phyloP scores from a whole-genome alignment of 1,140 invertebrate species.

The Bilobella aurantiaca region DNA sequence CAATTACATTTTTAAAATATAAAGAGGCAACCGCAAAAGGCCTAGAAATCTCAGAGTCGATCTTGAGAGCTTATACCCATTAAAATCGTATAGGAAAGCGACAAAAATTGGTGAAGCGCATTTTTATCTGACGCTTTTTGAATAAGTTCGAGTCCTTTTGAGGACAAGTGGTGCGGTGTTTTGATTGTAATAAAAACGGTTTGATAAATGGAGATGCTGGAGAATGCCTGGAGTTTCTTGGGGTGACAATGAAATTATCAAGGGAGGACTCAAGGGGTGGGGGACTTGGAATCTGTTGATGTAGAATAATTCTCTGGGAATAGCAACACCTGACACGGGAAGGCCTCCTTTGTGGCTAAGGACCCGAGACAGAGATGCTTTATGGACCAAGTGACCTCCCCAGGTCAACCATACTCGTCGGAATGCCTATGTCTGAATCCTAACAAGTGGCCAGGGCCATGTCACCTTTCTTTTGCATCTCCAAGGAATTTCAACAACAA shows the following conservation, averaged over 20 bases:
- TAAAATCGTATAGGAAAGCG: no score
- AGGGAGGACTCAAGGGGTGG: background rate
- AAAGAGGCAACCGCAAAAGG: no score
- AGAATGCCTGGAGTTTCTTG: background rate
- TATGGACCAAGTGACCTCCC: constrained; percentile 21
- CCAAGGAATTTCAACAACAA: background rate
- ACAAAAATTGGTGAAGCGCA: no score
- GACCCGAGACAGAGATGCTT: constrained; percentile 4
- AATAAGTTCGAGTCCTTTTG: background rate
- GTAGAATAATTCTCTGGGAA: background rate
- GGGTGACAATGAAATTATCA: background rate
- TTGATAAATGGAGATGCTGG: background rate
- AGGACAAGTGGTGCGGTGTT: background rate
- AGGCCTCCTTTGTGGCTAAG: background rate
- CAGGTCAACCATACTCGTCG: constrained; percentile 19
- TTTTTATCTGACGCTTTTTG: background rate
- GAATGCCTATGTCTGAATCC: constrained; percentile 16
- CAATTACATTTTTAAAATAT: no score
- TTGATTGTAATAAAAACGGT: background rate
- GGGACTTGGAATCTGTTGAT: background rate
- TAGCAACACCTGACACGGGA: constrained; percentile 7
- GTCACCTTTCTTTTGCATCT: background rate
- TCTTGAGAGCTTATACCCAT: no score
- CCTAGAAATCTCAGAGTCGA: no score
- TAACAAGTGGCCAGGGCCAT: background rate